Percentiles rank a stretch among this genome's conserved stretches.
These are phyloP conservation scores for Noctua comes DNA, from an alignment of 2,888 invertebrate genomes.

Conservation along the genomic window DNA sequence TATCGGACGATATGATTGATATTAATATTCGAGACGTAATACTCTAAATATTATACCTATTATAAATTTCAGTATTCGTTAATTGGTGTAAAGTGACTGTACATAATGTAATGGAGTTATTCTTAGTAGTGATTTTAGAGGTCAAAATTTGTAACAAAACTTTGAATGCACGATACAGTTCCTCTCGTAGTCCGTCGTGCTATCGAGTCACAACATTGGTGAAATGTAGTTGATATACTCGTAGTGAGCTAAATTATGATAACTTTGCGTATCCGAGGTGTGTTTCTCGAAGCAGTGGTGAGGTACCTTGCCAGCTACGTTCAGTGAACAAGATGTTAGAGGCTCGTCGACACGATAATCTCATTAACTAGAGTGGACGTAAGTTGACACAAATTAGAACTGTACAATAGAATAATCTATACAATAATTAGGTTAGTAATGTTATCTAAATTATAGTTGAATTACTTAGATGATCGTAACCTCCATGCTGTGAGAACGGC, in stretches of 20 bases:
- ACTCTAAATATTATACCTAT: slow-evolving; percentile 74
- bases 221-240: slow-evolving; percentile 72
- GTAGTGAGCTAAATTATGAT: slow-evolving; percentile 66
- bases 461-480: slow-evolving; percentile 72
- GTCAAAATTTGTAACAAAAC: slow-evolving; percentile 86
- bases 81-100: slow-evolving; percentile 78
- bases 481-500: slow-evolving; percentile 68
- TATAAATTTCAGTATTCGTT: slow-evolving; percentile 73
- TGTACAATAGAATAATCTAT: slow-evolving; percentile 81
- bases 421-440: slow-evolving; percentile 82
- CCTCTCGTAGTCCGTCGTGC: slow-evolving; percentile 89
- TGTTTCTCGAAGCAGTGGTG: slow-evolving; percentile 80
- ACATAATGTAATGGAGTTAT: slow-evolving; percentile 77
- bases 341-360: slow-evolving; percentile 79
- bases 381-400: slow-evolving; percentile 80
- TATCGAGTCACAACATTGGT: slow-evolving; percentile 82
- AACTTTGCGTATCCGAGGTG: slow-evolving; percentile 69
- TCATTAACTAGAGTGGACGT: slow-evolving; percentile 77
- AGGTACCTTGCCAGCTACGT: slow-evolving; percentile 80
- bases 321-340: slow-evolving; percentile 74
- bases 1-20: slow-evolving; percentile 77
- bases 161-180: slow-evolving; percentile 89
- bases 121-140: slow-evolving; percentile 76
- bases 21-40: slow-evolving; percentile 77
- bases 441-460: slow-evolving; percentile 81